Conservation (phyloP, 2,888 invertebrate genomes). For the Mayetiola destructor region DNA sequence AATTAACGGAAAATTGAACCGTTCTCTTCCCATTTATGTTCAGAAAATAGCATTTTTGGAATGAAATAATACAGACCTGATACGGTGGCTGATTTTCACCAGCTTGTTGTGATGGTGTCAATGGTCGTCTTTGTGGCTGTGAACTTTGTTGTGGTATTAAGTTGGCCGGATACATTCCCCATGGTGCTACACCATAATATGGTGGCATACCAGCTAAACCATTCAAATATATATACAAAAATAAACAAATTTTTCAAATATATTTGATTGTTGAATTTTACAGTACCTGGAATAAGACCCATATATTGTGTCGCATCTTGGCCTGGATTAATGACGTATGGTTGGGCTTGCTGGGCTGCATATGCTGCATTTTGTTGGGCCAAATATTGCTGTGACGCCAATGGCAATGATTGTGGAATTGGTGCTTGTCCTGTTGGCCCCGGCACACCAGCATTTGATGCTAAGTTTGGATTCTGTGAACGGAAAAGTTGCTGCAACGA, state of each 20-base stretch:
- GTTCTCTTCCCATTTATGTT: no score
- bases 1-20: not conserved
- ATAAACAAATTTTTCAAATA: no score
- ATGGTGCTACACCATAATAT: slow-evolving; percentile 83
- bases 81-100: slow-evolving; percentile 34
- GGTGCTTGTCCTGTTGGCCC: slow-evolving; percentile 53
- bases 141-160: slow-evolving; percentile 52
- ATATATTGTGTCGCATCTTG: slow-evolving; percentile 63
- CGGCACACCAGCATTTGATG: slow-evolving; percentile 49
- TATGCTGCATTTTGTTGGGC: slow-evolving; percentile 52
- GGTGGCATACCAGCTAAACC: slow-evolving; percentile 75
- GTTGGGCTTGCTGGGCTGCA: slow-evolving; percentile 58
- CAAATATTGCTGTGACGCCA: slow-evolving; percentile 61
- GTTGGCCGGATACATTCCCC: slow-evolving; percentile 81
- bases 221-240: no score
- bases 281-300: slow-evolving; percentile 64
- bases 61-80: slow-evolving; percentile 30
- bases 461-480: slow-evolving; percentile 64
- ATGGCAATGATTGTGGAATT: slow-evolving; percentile 51
- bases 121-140: slow-evolving; percentile 54
- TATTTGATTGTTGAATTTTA: no score
- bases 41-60: not conserved
- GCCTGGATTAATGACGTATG: slow-evolving; percentile 73
- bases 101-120: slow-evolving; percentile 59
- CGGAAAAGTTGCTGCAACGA: slow-evolving; percentile 72